Conservation (phyloP, 1,140 invertebrate species). For the Physella acuta region DNA sequence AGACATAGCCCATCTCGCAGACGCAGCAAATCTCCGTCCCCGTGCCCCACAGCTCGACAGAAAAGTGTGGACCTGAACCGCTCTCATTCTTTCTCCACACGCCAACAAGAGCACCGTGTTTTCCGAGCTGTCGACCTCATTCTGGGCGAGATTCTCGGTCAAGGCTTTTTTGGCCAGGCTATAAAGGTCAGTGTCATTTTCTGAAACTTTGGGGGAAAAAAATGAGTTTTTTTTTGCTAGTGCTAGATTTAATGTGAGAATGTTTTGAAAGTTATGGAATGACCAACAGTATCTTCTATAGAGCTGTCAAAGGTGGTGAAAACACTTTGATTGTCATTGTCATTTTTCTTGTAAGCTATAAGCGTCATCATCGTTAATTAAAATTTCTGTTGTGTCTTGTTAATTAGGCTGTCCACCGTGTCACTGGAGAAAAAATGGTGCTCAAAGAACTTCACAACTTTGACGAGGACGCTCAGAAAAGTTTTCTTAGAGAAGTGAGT, state of each 20-base stretch:
- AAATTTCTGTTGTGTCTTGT: too few relatives aligned
- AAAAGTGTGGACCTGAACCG: conserved; percentile 73
- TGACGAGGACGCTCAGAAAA: conserved; percentile 89
- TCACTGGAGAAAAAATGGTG: conserved; percentile 91
- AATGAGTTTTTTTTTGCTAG: conserved; percentile 71
- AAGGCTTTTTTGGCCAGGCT: conserved; percentile 90
- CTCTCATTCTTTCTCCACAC: conserved; percentile 83
- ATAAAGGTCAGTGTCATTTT: conserved; percentile 45
- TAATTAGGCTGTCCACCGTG: conserved; percentile 86
- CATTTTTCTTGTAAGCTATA: too few relatives aligned
- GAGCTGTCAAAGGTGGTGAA: too few relatives aligned
- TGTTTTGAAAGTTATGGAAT: too few relatives aligned
- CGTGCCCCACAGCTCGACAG: conserved; percentile 39
- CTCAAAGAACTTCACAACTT: conserved; percentile 90
- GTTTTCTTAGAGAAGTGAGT: conserved; percentile 87
- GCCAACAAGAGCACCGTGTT: conserved; percentile 75
- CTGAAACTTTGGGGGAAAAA: neutral
- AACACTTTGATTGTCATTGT: too few relatives aligned
- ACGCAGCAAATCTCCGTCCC: conserved; percentile 53
- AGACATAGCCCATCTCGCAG: conserved; percentile 48
- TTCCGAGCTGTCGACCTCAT: conserved; percentile 87
- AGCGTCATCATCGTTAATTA: too few relatives aligned
- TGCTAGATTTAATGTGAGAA: too few relatives aligned
- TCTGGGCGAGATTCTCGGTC: conserved; percentile 84
- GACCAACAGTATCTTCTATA: too few relatives aligned